These are phyloP conservation scores for Drosophila seclusa DNA, from an alignment of 2,888 invertebrate species.

Conservation along the genomic window DNA sequence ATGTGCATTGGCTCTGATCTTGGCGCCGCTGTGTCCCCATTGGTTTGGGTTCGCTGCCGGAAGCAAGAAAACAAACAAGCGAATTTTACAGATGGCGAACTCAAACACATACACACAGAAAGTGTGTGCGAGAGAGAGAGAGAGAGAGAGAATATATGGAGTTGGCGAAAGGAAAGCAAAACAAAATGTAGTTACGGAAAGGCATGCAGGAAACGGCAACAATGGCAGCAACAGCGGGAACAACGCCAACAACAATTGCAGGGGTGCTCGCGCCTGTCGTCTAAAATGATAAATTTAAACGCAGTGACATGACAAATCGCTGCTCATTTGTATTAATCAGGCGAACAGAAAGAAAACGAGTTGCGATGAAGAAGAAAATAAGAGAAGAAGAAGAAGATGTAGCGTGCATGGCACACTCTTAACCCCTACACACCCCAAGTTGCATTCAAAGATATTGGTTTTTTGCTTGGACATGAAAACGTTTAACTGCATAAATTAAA, in stretches of 20 bases:
- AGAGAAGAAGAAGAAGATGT: not conserved
- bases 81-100: constrained; percentile 52
- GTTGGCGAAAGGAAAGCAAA: constrained; percentile 35
- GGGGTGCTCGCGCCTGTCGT: constrained; percentile 69
- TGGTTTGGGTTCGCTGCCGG: constrained; percentile 55
- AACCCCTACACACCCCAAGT: not conserved
- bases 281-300: constrained; percentile 80
- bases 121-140: not conserved
- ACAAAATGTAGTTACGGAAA: constrained; percentile 54
- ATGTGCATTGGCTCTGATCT: constrained; percentile 71
- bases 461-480: not conserved
- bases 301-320: constrained; percentile 82
- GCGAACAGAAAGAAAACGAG: constrained; percentile 54
- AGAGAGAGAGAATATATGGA: constrained; percentile 7
- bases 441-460: not conserved
- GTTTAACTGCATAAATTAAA: not conserved
- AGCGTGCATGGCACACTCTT: not conserved
- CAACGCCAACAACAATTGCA: constrained; percentile 46
- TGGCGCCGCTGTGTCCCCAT: constrained; percentile 61
- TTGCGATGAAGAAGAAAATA: constrained; percentile 3
- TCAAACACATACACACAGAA: constrained; percentile 8
- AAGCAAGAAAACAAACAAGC: constrained; percentile 71
- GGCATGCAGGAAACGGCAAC: constrained; percentile 47
- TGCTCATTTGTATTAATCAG: constrained; percentile 81
- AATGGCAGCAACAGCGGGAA: constrained; percentile 27